phyloP scores from a whole-genome alignment of 2,888 invertebrate genomes.

The Drosophila barbarae region DNA sequence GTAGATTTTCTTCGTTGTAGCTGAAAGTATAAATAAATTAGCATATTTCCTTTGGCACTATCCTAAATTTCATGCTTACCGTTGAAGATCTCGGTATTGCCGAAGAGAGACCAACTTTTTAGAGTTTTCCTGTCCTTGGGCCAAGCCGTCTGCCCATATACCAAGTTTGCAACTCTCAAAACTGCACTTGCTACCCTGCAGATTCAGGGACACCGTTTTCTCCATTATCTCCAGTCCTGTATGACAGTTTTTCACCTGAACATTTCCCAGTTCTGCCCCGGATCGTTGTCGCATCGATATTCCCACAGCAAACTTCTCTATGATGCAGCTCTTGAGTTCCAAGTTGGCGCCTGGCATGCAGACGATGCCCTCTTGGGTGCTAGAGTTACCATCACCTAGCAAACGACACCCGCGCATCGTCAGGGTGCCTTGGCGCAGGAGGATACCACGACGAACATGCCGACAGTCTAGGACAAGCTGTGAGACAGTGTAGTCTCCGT shows the following conservation, averaged over 20 bases:
- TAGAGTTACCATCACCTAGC: slow-evolving; percentile 80
- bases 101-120: slow-evolving; percentile 40
- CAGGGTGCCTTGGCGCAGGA: slow-evolving; percentile 81
- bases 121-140: slow-evolving; percentile 43
- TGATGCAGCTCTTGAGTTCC: slow-evolving; percentile 80
- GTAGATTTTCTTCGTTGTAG: slow-evolving; percentile 49
- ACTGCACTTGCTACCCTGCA: slow-evolving; percentile 79
- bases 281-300: slow-evolving; percentile 78
- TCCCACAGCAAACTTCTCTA: slow-evolving; percentile 81
- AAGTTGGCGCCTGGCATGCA: slow-evolving; percentile 79
- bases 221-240: slow-evolving; percentile 63
- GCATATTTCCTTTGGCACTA: too few relatives aligned
- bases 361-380: slow-evolving; percentile 82
- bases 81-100: slow-evolving; percentile 50
- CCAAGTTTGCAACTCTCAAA: slow-evolving; percentile 80
- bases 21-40: slow-evolving; percentile 33
- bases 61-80: slow-evolving; percentile 24
- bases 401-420: slow-evolving; percentile 81
- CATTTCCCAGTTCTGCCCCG: slow-evolving; percentile 35
- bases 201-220: slow-evolving; percentile 77
- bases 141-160: slow-evolving; percentile 79
- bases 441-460: slow-evolving; percentile 81
- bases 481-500: slow-evolving; percentile 81
- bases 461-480: slow-evolving; percentile 82
- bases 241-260: slow-evolving; percentile 48